Evolutionary conservation across 2,888 invertebrate species (phyloP).

Genomic region (Acleris laterana): DNA sequence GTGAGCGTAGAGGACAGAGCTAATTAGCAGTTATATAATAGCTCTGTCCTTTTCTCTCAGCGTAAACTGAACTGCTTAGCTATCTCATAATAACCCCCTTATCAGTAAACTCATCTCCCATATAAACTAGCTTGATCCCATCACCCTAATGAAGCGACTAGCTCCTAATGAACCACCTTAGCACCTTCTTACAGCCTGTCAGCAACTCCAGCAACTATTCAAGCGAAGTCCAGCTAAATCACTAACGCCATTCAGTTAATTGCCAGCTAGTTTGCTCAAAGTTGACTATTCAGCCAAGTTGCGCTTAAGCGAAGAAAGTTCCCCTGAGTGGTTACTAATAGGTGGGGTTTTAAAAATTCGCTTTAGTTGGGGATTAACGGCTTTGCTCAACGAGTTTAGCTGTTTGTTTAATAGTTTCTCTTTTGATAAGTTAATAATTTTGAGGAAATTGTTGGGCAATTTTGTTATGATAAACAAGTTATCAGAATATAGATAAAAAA

Average conservation of each 20-base stretch:
- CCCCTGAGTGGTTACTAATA: conserved; percentile 35
- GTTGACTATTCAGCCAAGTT: conserved; percentile 44
- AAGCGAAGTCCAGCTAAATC: conserved; percentile 43
- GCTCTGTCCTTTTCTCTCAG: no score
- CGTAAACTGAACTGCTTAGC: no score
- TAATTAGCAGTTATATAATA: no score
- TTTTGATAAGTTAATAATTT: no score
- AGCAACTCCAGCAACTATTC: conserved; percentile 18
- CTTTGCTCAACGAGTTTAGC: conserved; percentile 8
- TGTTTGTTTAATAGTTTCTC: background rate
- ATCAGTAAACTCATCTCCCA: no score
- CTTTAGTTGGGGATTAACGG: conserved; percentile 13
- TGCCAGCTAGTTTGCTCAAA: conserved; percentile 45
- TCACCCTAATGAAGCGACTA: background rate
- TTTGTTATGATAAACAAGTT: no score
- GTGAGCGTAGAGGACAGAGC: no score
- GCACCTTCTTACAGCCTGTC: no score
- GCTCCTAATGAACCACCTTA: conserved; percentile 7
- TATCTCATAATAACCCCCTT: no score
- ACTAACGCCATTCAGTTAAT: conserved; percentile 52
- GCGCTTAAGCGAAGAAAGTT: conserved; percentile 41
- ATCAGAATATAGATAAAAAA: no score
- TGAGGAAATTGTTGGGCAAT: no score
- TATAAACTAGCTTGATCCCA: no score
- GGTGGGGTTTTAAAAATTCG: conserved; percentile 26